A percentile compares a stretch with the other conserved stretches of the same genome.
Conservation (phyloP, 2,797 vertebrate genomes). For the Agapornis canus region DNA sequence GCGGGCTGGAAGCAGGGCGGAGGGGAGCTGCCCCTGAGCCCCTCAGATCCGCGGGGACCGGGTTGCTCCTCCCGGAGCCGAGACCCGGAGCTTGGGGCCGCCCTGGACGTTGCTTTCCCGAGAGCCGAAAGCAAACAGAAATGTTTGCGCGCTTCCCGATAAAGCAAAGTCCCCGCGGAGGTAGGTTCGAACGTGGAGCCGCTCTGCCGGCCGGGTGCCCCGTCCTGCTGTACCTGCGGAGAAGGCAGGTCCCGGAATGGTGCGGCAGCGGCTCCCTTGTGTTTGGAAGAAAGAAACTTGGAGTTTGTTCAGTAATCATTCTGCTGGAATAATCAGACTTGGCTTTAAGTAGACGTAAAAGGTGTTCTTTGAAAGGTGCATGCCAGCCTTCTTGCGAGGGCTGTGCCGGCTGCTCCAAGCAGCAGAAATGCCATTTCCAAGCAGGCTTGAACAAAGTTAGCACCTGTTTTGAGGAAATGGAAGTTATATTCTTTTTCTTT, state of each 20-base stretch:
- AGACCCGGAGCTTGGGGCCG: neutral
- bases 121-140: neutral
- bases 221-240: no score
- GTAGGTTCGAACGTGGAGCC: neutral
- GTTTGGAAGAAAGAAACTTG: neutral
- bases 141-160: neutral
- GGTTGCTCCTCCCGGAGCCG: neutral
- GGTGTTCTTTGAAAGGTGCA: rapidly evolving
- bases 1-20: neutral
- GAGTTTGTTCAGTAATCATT: neutral
- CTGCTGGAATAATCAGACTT: neutral
- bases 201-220: rapidly evolving
- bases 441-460: neutral
- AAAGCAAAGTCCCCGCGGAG: neutral
- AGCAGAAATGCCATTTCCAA: rapidly evolving
- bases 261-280: neutral
- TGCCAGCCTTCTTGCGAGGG: neutral
- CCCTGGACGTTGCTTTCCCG: neutral
- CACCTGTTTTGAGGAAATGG: neutral
- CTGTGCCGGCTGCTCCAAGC: neutral
- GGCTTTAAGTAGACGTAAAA: neutral
- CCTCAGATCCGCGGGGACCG: neutral
- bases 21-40: neutral
- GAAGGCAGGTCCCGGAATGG: rapidly evolving
- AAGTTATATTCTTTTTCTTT: neutral